These are phyloP conservation scores for Morone saxatilis DNA, from an alignment of 2,113 vertebrate species.

Conservation along the genomic window DNA sequence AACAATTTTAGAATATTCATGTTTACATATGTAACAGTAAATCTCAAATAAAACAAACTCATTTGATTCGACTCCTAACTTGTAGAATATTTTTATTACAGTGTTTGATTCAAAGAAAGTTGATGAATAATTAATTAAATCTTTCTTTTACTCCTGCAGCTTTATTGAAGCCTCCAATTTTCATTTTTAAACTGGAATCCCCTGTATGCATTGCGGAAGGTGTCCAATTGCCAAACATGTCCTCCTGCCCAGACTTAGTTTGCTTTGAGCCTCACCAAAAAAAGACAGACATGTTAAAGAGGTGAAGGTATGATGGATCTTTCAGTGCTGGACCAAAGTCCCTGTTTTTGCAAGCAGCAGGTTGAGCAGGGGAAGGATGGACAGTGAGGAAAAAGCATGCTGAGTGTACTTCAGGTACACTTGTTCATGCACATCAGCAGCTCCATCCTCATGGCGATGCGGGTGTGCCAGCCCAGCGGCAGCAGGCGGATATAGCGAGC, in stretches of 20 bases:
- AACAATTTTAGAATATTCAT: conserved; percentile 75
- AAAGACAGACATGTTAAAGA: conserved; percentile 2
- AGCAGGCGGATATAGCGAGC: conserved; percentile 93
- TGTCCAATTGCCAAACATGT: conserved; percentile 4
- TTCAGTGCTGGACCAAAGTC: conserved; percentile 9
- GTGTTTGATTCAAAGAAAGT: neutral
- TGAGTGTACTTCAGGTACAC: conserved; percentile 82
- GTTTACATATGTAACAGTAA: conserved; percentile 83
- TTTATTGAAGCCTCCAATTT: conserved; percentile 22
- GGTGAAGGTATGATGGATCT: conserved; percentile 5
- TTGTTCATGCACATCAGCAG: conserved; percentile 94
- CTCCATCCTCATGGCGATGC: conserved; percentile 96
- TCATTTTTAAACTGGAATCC: conserved; percentile 2
- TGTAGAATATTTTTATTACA: neutral
- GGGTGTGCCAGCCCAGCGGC: conserved; percentile 96
- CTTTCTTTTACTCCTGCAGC: neutral
- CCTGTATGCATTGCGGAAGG: too few relatives aligned
- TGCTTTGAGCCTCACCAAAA: conserved; percentile 20
- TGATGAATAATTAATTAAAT: neutral
- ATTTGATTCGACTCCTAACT: conserved; percentile 60
- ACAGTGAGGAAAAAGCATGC: neutral
- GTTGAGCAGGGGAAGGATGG: conserved; percentile 25
- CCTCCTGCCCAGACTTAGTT: conserved; percentile 34
- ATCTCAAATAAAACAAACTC: conserved; percentile 79
- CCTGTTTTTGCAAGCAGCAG: conserved; percentile 36